A percentile compares a stretch with the other conserved stretches of the same genome.
These are phyloP conservation scores for Thermophis baileyi DNA, from an alignment of 2,113 vertebrate genomes.

Conservation along the genomic window DNA sequence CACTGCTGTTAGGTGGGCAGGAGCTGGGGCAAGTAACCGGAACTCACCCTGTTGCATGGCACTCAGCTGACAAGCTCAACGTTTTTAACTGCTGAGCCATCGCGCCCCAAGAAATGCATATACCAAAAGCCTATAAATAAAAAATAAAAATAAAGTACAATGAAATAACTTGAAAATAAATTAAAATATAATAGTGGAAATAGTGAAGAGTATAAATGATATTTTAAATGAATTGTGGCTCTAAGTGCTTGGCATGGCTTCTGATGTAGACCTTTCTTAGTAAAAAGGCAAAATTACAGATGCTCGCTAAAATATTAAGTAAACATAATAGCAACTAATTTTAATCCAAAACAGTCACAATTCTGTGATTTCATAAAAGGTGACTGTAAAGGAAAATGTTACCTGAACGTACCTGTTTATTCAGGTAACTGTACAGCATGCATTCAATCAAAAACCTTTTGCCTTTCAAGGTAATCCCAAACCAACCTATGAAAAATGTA, in stretches of 20 bases:
- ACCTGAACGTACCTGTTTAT: fast-evolving
- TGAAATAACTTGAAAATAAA: background rate
- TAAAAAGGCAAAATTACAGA: fast-evolving
- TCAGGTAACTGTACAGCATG: background rate
- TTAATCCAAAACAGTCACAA: fast-evolving
- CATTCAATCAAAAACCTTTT: background rate
- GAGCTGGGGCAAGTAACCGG: background rate
- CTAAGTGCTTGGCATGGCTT: background rate
- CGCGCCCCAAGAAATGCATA: background rate
- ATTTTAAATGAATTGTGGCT: background rate
- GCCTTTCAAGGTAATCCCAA: conserved; percentile 37
- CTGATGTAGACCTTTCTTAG: background rate
- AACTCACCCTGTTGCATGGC: background rate
- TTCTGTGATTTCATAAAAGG: background rate
- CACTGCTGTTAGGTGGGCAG: too few relatives aligned
- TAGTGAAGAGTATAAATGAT: background rate
- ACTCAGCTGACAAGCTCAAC: background rate
- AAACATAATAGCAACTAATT: background rate
- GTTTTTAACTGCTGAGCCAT: background rate
- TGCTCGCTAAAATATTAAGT: background rate
- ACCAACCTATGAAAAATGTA: conserved; percentile 61
- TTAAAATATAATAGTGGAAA: background rate
- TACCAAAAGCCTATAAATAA: background rate
- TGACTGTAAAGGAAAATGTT: conserved; percentile 15
- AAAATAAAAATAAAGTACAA: background rate